phyloP scores from a whole-genome alignment of 2,888 invertebrate species.

The Carabus problematicus region DNA sequence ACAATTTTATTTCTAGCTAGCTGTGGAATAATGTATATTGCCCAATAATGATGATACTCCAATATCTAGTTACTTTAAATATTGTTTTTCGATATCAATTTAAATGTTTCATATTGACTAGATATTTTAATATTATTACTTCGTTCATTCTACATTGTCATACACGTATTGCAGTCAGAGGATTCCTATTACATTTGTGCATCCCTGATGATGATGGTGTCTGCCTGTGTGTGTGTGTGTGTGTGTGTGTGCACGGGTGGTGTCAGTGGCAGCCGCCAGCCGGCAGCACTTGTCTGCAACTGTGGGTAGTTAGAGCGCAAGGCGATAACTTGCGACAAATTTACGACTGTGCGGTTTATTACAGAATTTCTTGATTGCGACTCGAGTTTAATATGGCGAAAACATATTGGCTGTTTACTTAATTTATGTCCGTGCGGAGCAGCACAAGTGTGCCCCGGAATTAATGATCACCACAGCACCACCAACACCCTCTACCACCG shows the following conservation, averaged over 20 bases:
- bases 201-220: conserved; percentile 18
- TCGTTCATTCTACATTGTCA: too few relatives aligned
- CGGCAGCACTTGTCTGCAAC: conserved; percentile 39
- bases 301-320: conserved; percentile 36
- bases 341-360: conserved; percentile 41
- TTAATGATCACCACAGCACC: conserved; percentile 16
- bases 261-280: conserved; percentile 10
- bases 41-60: too few relatives aligned
- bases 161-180: too few relatives aligned
- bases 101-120: too few relatives aligned
- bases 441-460: conserved; percentile 36
- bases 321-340: conserved; percentile 42
- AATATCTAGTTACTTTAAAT: too few relatives aligned
- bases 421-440: conserved; percentile 39
- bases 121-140: too few relatives aligned
- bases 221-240: background rate
- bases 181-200: conserved; percentile 24
- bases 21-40: too few relatives aligned
- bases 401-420: conserved; percentile 42
- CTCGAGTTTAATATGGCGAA: conserved; percentile 42
- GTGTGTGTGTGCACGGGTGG: background rate
- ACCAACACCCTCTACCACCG: background rate
- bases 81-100: too few relatives aligned
- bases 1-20: too few relatives aligned
- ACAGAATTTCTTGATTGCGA: conserved; percentile 42